A percentile compares a stretch with the other conserved stretches of the same genome.
Conservation (phyloP, 1,140 invertebrate species). For the Rhagoletis pomonella region DNA sequence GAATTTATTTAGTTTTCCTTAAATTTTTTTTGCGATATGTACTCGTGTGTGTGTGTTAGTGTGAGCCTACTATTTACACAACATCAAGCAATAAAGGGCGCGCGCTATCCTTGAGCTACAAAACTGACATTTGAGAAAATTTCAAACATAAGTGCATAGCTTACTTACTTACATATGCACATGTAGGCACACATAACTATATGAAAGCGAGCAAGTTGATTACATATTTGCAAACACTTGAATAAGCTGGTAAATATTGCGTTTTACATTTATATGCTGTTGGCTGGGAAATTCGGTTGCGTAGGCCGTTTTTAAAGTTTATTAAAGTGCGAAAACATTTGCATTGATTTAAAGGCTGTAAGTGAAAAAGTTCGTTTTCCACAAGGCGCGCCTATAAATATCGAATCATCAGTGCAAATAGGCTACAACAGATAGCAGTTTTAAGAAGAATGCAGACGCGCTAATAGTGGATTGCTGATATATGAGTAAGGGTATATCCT, state of each 20-base stretch:
- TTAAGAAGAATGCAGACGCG: too few relatives aligned
- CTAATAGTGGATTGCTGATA: too few relatives aligned
- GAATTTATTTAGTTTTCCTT: neutral
- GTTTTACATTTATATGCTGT: neutral
- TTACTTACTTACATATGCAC: neutral
- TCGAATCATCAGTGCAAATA: too few relatives aligned
- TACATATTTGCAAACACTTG: neutral
- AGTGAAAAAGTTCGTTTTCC: too few relatives aligned
- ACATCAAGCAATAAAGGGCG: neutral
- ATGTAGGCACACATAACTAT: neutral
- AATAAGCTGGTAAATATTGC: neutral
- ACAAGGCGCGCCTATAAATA: too few relatives aligned
- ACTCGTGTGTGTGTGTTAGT: neutral
- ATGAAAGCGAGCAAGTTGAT: too few relatives aligned
- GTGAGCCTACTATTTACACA: constrained; percentile 32
- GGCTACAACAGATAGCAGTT: too few relatives aligned
- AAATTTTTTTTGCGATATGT: neutral
- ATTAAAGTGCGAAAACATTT: too few relatives aligned
- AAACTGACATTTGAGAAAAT: constrained; percentile 7
- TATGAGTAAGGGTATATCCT: too few relatives aligned
- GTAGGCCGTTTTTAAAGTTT: too few relatives aligned
- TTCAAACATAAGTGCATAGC: neutral
- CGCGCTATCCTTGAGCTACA: constrained; percentile 40
- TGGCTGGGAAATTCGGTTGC: neutral
- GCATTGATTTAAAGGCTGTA: too few relatives aligned